Evolutionary conservation across 92 coral and sea anemone genomes (phyloP).

Genomic region (Pocillopora grandis): DNA sequence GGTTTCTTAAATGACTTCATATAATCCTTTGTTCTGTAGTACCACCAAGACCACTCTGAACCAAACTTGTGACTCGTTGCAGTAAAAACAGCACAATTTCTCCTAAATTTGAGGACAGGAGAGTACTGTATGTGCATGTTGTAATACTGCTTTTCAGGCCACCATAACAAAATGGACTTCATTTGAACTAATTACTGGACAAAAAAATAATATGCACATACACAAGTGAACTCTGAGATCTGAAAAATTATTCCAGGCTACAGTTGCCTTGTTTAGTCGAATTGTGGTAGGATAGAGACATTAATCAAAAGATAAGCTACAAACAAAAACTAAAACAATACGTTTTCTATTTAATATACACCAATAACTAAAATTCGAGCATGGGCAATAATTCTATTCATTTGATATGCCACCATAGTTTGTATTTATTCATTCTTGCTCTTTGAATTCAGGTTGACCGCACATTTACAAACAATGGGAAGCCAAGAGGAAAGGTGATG

Average conservation of each 20-base stretch:
- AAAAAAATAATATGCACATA: not conserved
- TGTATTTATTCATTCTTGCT: not conserved
- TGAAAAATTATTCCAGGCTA: not conserved
- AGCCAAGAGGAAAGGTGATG: conserved; percentile 36
- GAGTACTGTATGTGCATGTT: not conserved
- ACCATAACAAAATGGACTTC: not conserved
- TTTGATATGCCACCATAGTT: not conserved
- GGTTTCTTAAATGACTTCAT: conserved; percentile 22
- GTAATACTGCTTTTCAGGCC: not conserved
- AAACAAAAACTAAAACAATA: too few relatives aligned
- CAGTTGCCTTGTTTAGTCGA: not conserved
- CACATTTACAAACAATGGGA: conserved; percentile 39
- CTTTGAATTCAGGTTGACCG: conserved; percentile 35
- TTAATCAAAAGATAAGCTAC: too few relatives aligned
- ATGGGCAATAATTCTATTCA: too few relatives aligned
- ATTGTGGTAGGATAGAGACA: too few relatives aligned
- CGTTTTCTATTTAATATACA: too few relatives aligned
- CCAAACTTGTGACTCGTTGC: conserved; percentile 23
- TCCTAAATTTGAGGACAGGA: not conserved
- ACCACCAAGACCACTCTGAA: conserved; percentile 13
- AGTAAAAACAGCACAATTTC: conserved; percentile 9
- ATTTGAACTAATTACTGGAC: not conserved
- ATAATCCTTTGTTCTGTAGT: conserved; percentile 43
- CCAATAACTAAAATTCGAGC: not conserved
- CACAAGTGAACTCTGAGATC: not conserved